A percentile compares a stretch with the other conserved stretches of the same genome.
phyloP scores from a whole-genome alignment of 2,113 vertebrate species.

The Mustelus asterias region DNA sequence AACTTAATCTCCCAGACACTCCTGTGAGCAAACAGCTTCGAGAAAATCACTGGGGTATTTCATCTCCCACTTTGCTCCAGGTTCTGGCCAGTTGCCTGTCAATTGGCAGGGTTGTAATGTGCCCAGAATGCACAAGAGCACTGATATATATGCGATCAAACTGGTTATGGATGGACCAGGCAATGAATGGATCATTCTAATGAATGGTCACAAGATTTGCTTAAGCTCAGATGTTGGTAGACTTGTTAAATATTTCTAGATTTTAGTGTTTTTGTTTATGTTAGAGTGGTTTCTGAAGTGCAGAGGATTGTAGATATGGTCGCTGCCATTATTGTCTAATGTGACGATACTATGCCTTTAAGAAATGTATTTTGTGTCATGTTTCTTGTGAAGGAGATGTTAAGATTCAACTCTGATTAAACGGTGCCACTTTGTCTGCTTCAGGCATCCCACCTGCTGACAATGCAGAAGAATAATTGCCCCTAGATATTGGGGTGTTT shows the following conservation, averaged over 20 bases:
- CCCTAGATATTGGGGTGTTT: too few species aligned
- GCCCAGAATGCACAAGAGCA: background rate
- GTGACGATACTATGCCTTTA: too few species aligned
- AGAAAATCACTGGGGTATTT: background rate
- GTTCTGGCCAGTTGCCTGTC: background rate
- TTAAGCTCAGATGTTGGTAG: background rate
- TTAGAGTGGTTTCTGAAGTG: background rate
- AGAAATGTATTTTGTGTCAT: too few species aligned
- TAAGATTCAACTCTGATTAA: too few species aligned
- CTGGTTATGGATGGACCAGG: background rate
- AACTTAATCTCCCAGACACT: background rate
- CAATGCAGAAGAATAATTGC: too few species aligned
- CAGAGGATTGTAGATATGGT: background rate
- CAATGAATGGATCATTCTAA: background rate
- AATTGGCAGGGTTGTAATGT: background rate
- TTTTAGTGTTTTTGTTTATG: background rate
- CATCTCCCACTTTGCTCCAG: background rate
- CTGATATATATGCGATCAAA: background rate
- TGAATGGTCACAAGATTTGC: background rate
- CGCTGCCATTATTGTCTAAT: background rate
- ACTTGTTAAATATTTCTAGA: background rate
- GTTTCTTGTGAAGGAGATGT: too few species aligned
- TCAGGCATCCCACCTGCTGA: too few species aligned
- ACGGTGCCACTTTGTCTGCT: too few species aligned
- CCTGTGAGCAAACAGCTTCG: background rate